phyloP scores from a whole-genome alignment of 2,113 vertebrate species.

The mouse (Mus musculus) region GRCm39 chr10:128537001-128537500 shows the following conservation, averaged over 20 bases:
- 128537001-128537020: neutral
- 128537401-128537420: neutral
- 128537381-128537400: neutral
- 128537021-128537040: neutral
- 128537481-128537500: too few species aligned
- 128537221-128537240: constrained; percentile 98
- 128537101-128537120: constrained; percentile 44
- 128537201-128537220: constrained; percentile 94
- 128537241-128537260: constrained; percentile 97
- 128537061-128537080: neutral
- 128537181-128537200: constrained; percentile 16
- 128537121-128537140: neutral
- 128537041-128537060: constrained; percentile 24
- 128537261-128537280: constrained; percentile 98
- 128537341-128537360: neutral
- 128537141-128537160: constrained; percentile 41
- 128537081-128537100: neutral
- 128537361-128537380: neutral
- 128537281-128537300: constrained; percentile 98
- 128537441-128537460: too few species aligned
- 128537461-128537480: too few species aligned
- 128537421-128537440: too few species aligned
- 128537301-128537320: constrained; percentile 94
- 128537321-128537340: neutral
- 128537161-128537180: constrained; percentile 23